These are phyloP conservation scores for Phalera bucephala DNA, from an alignment of 2,888 invertebrate genomes.

Conservation along the genomic window DNA sequence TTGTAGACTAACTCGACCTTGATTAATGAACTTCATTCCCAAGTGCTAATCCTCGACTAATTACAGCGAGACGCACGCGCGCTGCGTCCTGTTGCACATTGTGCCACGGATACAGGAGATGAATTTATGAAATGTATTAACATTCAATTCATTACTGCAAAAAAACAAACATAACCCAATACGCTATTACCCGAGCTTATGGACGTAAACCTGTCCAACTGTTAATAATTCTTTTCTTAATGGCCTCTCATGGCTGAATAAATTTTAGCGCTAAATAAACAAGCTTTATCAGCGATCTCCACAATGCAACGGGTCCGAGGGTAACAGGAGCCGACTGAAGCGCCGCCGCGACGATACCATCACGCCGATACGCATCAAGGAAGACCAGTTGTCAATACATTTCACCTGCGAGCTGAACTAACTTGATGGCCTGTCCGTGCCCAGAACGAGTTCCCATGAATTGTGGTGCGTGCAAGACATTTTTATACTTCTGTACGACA, in stretches of 20 bases:
- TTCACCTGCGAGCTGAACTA: constrained; percentile 69
- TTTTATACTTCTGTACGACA: constrained; percentile 72
- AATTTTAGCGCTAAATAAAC: constrained; percentile 79
- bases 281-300: constrained; percentile 75
- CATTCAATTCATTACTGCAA: constrained; percentile 63
- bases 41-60: constrained; percentile 40
- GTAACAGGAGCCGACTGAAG: constrained; percentile 74
- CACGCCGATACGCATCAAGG: constrained; percentile 81
- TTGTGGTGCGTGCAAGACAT: constrained; percentile 70
- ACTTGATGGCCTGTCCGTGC: constrained; percentile 69
- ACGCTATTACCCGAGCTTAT: constrained; percentile 60
- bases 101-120: constrained; percentile 35
- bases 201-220: constrained; percentile 66
- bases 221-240: constrained; percentile 74
- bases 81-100: constrained; percentile 17
- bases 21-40: constrained; percentile 67
- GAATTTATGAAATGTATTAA: constrained; percentile 56
- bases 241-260: constrained; percentile 71
- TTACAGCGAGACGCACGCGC: constrained; percentile 26
- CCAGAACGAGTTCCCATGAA: constrained; percentile 74
- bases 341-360: constrained; percentile 76
- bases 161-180: constrained; percentile 57
- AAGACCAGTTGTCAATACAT: constrained; percentile 82
- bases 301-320: constrained; percentile 72
- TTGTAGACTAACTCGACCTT: constrained; percentile 60